Percentiles rank a stretch among this genome's conserved stretches.
Evolutionary conservation across 2,888 invertebrate species (phyloP).

Genomic region (Cosmia trapezina): DNA sequence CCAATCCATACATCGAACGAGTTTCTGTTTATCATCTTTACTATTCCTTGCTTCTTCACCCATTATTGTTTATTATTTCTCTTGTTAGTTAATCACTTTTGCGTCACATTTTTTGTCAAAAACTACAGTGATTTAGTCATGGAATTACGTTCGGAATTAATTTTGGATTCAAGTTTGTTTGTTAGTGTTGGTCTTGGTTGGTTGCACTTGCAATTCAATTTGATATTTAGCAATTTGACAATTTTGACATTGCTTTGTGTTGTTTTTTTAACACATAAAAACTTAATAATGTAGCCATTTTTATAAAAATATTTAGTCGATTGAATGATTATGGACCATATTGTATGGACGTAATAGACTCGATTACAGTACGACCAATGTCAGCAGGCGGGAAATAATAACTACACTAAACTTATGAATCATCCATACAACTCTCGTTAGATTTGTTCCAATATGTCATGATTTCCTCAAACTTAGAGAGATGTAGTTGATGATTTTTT

Average conservation of each 20-base stretch:
- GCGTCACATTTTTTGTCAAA: background rate
- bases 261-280: no score
- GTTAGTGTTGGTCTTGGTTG: no score
- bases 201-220: no score
- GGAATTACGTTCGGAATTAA: background rate
- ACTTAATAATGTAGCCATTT: no score
- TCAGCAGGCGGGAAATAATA: background rate
- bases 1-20: constrained; percentile 83
- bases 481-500: no score
- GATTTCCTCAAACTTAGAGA: no score
- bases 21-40: constrained; percentile 63
- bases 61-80: constrained; percentile 21
- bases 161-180: no score
- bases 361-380: no score
- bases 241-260: no score
- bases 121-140: background rate
- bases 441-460: no score
- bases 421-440: no score
- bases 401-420: background rate
- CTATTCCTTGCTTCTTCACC: constrained; percentile 22
- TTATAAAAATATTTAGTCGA: constrained; percentile 17
- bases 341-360: background rate
- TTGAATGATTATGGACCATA: background rate
- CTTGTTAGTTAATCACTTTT: background rate
- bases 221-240: no score